Evolutionary conservation across 1,140 invertebrate species (phyloP), one percentile per base, ranked within the genome.

Genomic region (Bactericera cockerelli): DNA sequence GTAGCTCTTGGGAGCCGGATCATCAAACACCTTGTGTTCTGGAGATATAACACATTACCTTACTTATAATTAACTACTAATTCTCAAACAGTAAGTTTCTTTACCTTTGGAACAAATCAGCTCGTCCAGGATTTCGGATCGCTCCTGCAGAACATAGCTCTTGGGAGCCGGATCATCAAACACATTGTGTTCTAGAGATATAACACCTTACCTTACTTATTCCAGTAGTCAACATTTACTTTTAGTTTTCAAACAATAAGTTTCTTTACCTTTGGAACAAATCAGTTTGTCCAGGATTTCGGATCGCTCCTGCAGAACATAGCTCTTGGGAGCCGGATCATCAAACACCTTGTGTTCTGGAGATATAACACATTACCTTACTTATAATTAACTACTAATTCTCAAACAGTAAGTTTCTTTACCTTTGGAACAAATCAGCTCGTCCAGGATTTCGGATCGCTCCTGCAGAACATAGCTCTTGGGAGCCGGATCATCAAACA

Each of bases 401-500:
- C n/a, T n/a, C n/a, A n/a, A n/a, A n/a, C n/a, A n/a, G n/a, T n/a
- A n/a, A n/a, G n/a, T n/a, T n/a, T n/a, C n/a, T 16, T 36, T 16
- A 36, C 33, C 33, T 36, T 36, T 36, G 10, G 33, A 89, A 36
- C 81, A 82, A 64, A 83, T 74, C 49, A 85, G 77, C 67, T 89
- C 87, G 61, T 92, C 88, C 68, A 89, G 87, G 25, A 86, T 83
- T 73, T 90, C 88, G 61, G 86, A 87, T 75, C 91, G 80, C 74
- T 96, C 90, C 71, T 93, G 88, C 58, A 98, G 77, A 61, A 84
- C 79, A 74, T 93, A 92, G 87, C 90, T 93, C 69, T 81, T 82
- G 16, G 91, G 86, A 62, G 82, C 80, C 24, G 88, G 83, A 75
- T 93, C 89, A 74, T 93, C 89, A 70, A 95, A 93, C 62, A 90